Evolutionary conservation across 2,888 invertebrate genomes (phyloP), one percentile per base, ranked within the genome.

Genomic region (Spodoptera littoralis): DNA sequence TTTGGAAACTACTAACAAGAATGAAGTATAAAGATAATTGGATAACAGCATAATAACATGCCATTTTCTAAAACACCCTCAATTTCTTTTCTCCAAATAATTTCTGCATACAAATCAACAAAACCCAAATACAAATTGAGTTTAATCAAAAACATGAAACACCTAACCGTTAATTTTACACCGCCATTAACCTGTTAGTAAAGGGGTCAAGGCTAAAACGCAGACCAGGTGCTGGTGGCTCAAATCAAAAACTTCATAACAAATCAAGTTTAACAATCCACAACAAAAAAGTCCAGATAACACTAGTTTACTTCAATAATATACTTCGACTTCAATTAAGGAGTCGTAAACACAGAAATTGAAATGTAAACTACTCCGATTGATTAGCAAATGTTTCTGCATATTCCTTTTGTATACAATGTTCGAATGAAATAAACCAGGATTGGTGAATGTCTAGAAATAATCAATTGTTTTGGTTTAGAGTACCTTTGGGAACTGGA

Each of bases 261-360:
- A 44, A 9, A 42, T 2, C 11, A 22, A 44, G 27, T 46, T 11
- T 51, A 53, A 11, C 18, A 57, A 45, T 53, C n/a, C 27, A 57
- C 55, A 58, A 42, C 12, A 11, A 5, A 27, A 11, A 61, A 69
- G 50, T 44, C 45, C 42, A 30, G 3, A 66, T 24, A 60, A 51
- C 59, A 56, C 47, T 60, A 73, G 67, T 67, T 60, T 43, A 58
- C 69, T 66, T 74, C 64, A 70, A 70, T 71, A 65, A 70, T 65
- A 78, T 73, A 70, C 70, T 73, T 42, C 49, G 57, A 69, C 68
- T 70, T 65, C 73, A 74, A 76, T 79, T 79, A 79, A 2, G 77
- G 59, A 68, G 60, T 76, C 64, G 64, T 79, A 79, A 76, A 79
- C 79, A 79, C 43, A 67, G 67, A 76, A 66, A 70, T 73, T 70